phyloP scores from a whole-genome alignment of 2,797 vertebrate genomes.

The Rallus crepitans region DNA sequence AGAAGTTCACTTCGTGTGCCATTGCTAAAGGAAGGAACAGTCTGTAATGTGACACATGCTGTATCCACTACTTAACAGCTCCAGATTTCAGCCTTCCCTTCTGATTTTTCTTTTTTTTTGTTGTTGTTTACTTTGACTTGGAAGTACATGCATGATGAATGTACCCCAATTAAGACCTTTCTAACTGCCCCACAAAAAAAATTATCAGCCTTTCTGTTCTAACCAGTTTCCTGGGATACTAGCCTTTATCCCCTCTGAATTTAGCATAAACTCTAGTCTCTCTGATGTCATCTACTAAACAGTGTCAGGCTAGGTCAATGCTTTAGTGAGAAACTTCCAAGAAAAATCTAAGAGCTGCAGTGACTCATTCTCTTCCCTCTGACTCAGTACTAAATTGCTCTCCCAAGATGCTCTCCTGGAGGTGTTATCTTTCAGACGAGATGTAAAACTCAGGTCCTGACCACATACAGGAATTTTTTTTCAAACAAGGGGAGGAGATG shows the following conservation, averaged over 20 bases:
- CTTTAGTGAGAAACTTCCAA: slow-evolving; percentile 69
- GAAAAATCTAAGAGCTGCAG: slow-evolving; percentile 51
- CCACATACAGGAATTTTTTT: neutral
- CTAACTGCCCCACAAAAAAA: neutral
- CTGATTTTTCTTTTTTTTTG: neutral
- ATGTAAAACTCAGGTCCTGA: neutral
- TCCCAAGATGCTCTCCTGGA: slow-evolving; percentile 62
- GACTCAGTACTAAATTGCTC: slow-evolving; percentile 69
- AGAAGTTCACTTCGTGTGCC: neutral
- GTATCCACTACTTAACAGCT: neutral
- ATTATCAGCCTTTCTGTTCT: neutral
- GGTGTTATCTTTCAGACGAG: slow-evolving; percentile 47
- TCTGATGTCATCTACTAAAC: slow-evolving; percentile 48
- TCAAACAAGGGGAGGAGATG: neutral
- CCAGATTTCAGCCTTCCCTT: neutral
- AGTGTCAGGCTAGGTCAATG: slow-evolving; percentile 55
- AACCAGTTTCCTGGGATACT: neutral
- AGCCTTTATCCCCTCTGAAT: neutral
- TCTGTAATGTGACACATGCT: neutral
- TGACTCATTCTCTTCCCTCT: slow-evolving; percentile 67
- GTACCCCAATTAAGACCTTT: neutral
- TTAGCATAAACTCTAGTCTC: neutral
- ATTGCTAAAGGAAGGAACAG: slow-evolving; percentile 25
- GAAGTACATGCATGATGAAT: neutral
- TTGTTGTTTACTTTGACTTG: neutral